Percentiles rank a stretch among this genome's conserved stretches.
phyloP scores from a whole-genome alignment of 2,888 invertebrate genomes.

The Drosophila kuntzei region DNA sequence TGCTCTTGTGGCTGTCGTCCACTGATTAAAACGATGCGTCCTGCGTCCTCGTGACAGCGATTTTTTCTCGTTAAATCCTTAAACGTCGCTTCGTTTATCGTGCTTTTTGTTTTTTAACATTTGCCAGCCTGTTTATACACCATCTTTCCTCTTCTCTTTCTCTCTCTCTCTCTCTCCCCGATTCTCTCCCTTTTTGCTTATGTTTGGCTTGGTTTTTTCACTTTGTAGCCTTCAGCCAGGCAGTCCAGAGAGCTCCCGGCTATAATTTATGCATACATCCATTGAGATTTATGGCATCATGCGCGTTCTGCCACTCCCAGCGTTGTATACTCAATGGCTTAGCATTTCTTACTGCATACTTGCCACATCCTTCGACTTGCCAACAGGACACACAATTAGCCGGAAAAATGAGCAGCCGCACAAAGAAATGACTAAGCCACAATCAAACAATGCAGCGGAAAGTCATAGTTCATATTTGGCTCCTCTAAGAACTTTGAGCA shows the following conservation, averaged over 20 bases:
- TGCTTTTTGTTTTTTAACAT: slow-evolving; percentile 61
- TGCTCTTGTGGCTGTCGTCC: slow-evolving; percentile 43
- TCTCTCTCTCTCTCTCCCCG: neutral
- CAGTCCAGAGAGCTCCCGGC: slow-evolving; percentile 32
- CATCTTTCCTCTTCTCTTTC: neutral
- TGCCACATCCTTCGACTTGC: slow-evolving; percentile 38
- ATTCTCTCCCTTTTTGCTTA: neutral
- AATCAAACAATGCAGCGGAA: slow-evolving; percentile 66
- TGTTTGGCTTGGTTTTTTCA: slow-evolving; percentile 20
- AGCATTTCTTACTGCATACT: slow-evolving; percentile 57
- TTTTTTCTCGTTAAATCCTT: slow-evolving; percentile 81
- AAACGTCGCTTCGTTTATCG: slow-evolving; percentile 71
- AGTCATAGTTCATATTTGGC: slow-evolving; percentile 55
- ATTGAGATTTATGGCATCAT: slow-evolving; percentile 76
- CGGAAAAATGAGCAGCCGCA: slow-evolving; percentile 66
- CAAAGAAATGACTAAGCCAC: slow-evolving; percentile 55
- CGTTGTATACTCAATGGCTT: slow-evolving; percentile 65
- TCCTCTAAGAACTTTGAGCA: slow-evolving; percentile 6
- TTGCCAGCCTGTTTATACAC: slow-evolving; percentile 26
- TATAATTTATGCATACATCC: slow-evolving; percentile 82
- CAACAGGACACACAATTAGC: slow-evolving; percentile 73
- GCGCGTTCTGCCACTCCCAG: slow-evolving; percentile 17
- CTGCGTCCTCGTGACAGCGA: slow-evolving; percentile 63
- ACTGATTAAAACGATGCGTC: slow-evolving; percentile 77
- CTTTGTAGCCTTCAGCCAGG: slow-evolving; percentile 23